Conservation (phyloP, 2,797 vertebrate species). For the Crypturellus tataupa region DNA sequence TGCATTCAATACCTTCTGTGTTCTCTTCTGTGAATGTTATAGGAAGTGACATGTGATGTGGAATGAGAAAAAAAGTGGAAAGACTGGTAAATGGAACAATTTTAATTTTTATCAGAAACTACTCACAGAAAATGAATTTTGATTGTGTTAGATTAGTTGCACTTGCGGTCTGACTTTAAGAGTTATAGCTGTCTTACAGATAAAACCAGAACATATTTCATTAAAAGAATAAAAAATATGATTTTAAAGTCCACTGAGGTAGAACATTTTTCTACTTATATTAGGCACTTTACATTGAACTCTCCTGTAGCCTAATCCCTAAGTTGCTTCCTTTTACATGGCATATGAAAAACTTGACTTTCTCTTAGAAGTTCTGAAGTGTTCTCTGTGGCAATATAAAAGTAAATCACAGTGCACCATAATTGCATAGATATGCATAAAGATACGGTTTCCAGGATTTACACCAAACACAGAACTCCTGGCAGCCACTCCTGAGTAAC, state of each 20-base stretch:
- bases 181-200: background rate
- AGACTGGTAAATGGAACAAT: slow-evolving; percentile 2
- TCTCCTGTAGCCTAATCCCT: background rate
- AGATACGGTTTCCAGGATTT: background rate
- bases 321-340: background rate
- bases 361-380: background rate
- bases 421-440: background rate
- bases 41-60: slow-evolving; percentile 21
- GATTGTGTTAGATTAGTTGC: background rate
- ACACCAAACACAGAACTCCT: background rate
- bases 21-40: slow-evolving; percentile 57
- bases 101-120: slow-evolving; percentile 1
- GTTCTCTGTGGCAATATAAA: background rate
- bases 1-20: slow-evolving; percentile 40
- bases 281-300: background rate
- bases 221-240: background rate
- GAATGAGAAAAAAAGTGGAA: background rate
- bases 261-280: background rate
- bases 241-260: background rate
- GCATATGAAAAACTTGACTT: slow-evolving; percentile 2
- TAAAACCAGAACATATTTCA: background rate
- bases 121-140: slow-evolving; percentile 24
- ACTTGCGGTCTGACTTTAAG: background rate
- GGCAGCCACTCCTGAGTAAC: background rate
- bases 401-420: background rate